Conservation (phyloP, 2,113 vertebrate genomes). For the Mandrillus leucophaeus region DNA sequence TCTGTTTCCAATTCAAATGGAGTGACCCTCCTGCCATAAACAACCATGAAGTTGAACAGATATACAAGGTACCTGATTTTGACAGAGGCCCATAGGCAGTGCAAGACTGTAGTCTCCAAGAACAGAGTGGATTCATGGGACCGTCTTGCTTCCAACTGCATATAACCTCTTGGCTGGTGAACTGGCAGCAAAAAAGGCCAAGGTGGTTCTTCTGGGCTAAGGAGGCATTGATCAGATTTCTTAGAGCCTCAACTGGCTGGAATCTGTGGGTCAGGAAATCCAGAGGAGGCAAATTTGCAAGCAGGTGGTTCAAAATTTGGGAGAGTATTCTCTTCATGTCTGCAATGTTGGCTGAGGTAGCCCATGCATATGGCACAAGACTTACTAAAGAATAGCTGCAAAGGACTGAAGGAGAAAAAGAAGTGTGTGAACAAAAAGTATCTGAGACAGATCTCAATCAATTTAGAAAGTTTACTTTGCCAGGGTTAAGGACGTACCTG, state of each 20-base stretch:
- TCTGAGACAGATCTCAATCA: too few relatives aligned
- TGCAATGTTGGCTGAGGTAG: background rate
- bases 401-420: too few relatives aligned
- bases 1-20: background rate
- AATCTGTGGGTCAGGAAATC: too few relatives aligned
- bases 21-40: background rate
- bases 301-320: too few relatives aligned
- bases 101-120: accelerated
- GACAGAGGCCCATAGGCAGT: background rate
- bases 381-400: background rate
- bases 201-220: background rate
- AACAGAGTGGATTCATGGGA: background rate
- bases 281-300: accelerated
- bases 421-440: too few relatives aligned
- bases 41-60: background rate
- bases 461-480: too few relatives aligned
- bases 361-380: too few relatives aligned
- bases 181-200: background rate
- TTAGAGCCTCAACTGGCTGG: background rate
- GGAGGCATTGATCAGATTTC: background rate
- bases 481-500: too few relatives aligned
- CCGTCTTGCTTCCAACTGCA: background rate
- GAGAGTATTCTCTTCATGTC: background rate
- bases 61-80: accelerated
- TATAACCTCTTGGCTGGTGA: accelerated